Percentiles rank a stretch among this genome's conserved stretches.
Conservation (phyloP, 1,140 invertebrate genomes). For the Teleogryllus occipitalis region DNA sequence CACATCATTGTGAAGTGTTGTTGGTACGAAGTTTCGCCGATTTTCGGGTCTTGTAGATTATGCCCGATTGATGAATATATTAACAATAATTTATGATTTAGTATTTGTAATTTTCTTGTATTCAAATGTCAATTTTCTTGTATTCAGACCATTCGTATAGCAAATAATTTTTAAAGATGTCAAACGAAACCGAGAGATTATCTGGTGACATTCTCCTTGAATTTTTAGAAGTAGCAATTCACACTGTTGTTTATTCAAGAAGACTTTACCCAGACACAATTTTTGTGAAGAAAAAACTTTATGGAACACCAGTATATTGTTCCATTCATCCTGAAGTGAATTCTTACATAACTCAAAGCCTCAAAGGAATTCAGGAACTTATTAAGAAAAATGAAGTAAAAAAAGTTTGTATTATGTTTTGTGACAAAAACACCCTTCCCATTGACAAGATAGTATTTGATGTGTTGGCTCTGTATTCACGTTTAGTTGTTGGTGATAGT, state of each 20-base stretch:
- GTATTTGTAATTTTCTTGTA: too few relatives aligned
- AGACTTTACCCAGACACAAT: constrained; percentile 50
- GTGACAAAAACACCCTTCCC: constrained; percentile 32
- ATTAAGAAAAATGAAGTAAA: constrained; percentile 36
- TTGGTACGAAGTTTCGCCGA: too few relatives aligned
- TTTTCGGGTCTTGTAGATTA: too few relatives aligned
- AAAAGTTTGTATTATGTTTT: constrained; percentile 39
- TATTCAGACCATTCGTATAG: too few relatives aligned
- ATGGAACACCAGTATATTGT: constrained; percentile 43
- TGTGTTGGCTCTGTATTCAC: constrained; percentile 33
- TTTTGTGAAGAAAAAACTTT: constrained; percentile 49
- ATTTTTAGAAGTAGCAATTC: constrained; percentile 50
- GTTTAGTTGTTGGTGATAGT: constrained; percentile 35
- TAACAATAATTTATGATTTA: too few relatives aligned
- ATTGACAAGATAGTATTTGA: constrained; percentile 49
- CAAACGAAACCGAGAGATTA: neutral
- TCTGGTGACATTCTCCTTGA: constrained; percentile 38
- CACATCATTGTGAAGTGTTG: too few relatives aligned
- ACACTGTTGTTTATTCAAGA: constrained; percentile 45
- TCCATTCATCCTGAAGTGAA: constrained; percentile 51
- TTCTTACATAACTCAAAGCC: constrained; percentile 45
- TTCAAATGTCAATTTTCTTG: too few relatives aligned
- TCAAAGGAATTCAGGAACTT: constrained; percentile 39
- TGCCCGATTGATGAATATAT: too few relatives aligned
- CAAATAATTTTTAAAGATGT: too few relatives aligned